Percentiles rank a stretch among this genome's conserved stretches.
These are phyloP conservation scores for Liparis tanakae DNA, from an alignment of 2,797 vertebrate species.

Conservation along the genomic window DNA sequence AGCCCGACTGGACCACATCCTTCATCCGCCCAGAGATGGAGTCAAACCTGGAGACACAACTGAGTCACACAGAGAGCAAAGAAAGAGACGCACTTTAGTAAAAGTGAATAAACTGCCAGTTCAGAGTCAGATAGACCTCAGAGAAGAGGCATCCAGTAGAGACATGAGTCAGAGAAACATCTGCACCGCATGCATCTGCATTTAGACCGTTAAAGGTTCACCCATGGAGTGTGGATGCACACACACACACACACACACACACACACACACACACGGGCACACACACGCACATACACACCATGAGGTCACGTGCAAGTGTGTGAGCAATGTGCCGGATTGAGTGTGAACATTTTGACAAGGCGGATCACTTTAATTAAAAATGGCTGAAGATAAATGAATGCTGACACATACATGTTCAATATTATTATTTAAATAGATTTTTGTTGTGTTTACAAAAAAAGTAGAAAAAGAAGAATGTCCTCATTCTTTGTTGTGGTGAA, in stretches of 20 bases:
- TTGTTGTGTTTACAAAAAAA: too few relatives aligned
- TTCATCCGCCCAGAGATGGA: neutral
- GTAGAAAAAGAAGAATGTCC: too few relatives aligned
- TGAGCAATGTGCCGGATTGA: slow-evolving; percentile 10
- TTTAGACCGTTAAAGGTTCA: slow-evolving; percentile 19
- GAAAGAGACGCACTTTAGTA: neutral
- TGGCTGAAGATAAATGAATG: too few relatives aligned
- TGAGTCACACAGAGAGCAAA: neutral
- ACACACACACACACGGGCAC: too few relatives aligned
- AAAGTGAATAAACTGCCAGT: neutral
- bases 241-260: neutral
- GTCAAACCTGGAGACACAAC: neutral
- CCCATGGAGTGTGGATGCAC: neutral
- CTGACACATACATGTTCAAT: too few relatives aligned
- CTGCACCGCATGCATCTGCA: slow-evolving; percentile 32
- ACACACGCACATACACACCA: neutral
- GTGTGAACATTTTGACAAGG: neutral
- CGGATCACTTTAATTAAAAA: neutral
- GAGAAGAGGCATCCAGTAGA: neutral
- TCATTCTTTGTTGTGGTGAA: neutral
- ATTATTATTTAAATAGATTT: too few relatives aligned
- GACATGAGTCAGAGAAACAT: slow-evolving; percentile 18
- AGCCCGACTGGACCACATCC: neutral
- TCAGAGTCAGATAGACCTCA: neutral
- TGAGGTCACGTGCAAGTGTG: slow-evolving; percentile 19